Conservation (phyloP, 1,140 invertebrate species). For the Pararge aegeria region DNA sequence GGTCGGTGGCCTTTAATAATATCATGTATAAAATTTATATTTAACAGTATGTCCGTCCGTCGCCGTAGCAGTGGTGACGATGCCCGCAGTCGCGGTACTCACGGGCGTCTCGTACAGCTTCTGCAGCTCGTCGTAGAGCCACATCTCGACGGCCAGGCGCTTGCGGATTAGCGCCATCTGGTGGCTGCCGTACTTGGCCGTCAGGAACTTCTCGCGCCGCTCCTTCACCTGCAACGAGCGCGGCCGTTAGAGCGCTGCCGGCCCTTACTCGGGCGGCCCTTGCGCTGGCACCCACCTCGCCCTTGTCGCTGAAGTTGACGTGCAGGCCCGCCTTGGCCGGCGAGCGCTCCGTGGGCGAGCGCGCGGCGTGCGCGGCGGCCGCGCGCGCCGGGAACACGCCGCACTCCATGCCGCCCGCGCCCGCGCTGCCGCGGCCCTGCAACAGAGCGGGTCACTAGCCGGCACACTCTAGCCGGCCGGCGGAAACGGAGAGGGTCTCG, state of each 20-base stretch:
- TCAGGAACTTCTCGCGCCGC: constrained; percentile 95
- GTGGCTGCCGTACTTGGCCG: constrained; percentile 97
- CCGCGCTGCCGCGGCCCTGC: constrained; percentile 39
- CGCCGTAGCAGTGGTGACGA: too few relatives aligned
- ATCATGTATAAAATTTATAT: too few relatives aligned
- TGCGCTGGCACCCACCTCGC: constrained; percentile 65
- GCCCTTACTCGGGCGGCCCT: background rate
- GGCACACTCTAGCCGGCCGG: too few relatives aligned
- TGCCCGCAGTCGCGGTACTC: constrained; percentile 47
- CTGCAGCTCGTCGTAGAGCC: constrained; percentile 97
- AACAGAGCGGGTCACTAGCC: background rate
- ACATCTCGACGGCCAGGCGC: constrained; percentile 96
- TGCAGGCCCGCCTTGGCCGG: constrained; percentile 89
- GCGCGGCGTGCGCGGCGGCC: constrained; percentile 22
- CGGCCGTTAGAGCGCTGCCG: too few relatives aligned
- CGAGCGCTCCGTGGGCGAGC: constrained; percentile 83
- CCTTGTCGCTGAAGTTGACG: constrained; percentile 93
- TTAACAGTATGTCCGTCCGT: too few relatives aligned
- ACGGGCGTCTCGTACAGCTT: constrained; percentile 92
- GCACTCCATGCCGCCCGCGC: constrained; percentile 68
- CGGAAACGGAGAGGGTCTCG: too few relatives aligned
- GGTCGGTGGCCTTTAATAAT: too few relatives aligned
- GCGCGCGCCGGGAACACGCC: constrained; percentile 56
- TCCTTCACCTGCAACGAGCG: constrained; percentile 85
- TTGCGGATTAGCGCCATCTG: constrained; percentile 98